Evolutionary conservation across 2,797 vertebrate genomes (phyloP), one percentile per base, ranked within the genome.

Genomic region (Natrix natrix): DNA sequence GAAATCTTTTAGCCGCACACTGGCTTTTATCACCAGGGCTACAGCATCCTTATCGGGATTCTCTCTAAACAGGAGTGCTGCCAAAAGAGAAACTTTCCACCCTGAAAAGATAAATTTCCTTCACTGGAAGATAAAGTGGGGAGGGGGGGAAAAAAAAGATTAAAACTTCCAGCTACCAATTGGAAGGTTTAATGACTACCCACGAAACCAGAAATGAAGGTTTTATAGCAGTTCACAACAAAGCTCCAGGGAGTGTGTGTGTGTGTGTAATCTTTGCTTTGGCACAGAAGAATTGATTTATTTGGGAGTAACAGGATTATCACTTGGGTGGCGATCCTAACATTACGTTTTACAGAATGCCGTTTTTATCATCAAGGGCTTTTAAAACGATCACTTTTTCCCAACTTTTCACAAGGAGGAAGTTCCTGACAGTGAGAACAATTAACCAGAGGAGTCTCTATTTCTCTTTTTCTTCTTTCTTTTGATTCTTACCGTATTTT

Each of bases 1-100:
- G 59, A 95, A 95, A 92, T 69, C 86, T 90, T 48, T 48, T 28
- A 32, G 59, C 83, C 74, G 87, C 92, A 5, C 4, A 4, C 83
- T 83, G 48, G 0, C 60, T 66, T 93, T 92, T 86, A 86, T 91
- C 94, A 94, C 28, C 66, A 92, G 11, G 0, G 0, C 63, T 92
- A 32, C 83, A 95, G 93, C 17, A 55, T 20, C 55, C 0, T 1
- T 10, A 92, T 1, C n/a, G 17, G n/a, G 28, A 14, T 88, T 26
- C 57, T 90, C 61, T 43, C 55, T 20, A 86, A 74, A 78, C n/a
- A 37, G 69, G 32, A 89, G 43, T 8, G 12, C 43, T 61, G 87
- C n/a, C 10, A 56, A 54, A 37, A 22, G 20, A 24, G 54, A 86
- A 11, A 22, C 28, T 56, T 43, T 57, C 57, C 89, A 4, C 90